phyloP scores from a whole-genome alignment of 30 jellyfish, hydroid and myxozoan genomes.

The Clytia hemisphaerica region DNA sequence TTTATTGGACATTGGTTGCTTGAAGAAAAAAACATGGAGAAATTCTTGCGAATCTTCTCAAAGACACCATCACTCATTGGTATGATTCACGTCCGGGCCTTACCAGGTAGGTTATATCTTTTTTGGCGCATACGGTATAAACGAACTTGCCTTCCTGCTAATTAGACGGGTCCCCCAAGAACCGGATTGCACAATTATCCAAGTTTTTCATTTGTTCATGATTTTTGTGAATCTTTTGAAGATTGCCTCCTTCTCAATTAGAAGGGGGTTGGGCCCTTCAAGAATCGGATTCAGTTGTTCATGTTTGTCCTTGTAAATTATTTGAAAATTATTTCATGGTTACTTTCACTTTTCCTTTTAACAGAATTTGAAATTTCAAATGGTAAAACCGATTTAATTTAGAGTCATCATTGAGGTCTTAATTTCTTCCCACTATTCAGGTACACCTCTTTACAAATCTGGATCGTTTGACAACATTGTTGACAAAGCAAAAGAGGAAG shows the following conservation, averaged over 20 bases:
- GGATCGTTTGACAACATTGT: conserved; percentile 30
- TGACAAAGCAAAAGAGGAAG: conserved; percentile 51
- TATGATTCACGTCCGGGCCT: conserved; percentile 62
- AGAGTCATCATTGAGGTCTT: background rate
- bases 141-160: too few relatives aligned
- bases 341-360: background rate
- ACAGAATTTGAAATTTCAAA: too few relatives aligned
- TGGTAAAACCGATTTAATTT: too few relatives aligned
- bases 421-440: conserved; percentile 3
- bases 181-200: too few relatives aligned
- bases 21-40: too few relatives aligned
- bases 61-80: conserved; percentile 54
- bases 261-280: too few relatives aligned
- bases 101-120: conserved; percentile 50
- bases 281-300: background rate
- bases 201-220: too few relatives aligned
- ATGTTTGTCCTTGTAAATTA: background rate
- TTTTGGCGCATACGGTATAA: background rate
- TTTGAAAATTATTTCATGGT: background rate
- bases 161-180: too few relatives aligned
- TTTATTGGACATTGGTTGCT: too few relatives aligned
- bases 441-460: conserved; percentile 46
- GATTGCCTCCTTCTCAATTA: too few relatives aligned
- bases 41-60: conserved; percentile 8
- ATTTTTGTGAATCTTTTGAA: too few relatives aligned